Evolutionary conservation across 2,113 vertebrate species (phyloP).

Genomic region (Periophthalmus modestus): DNA sequence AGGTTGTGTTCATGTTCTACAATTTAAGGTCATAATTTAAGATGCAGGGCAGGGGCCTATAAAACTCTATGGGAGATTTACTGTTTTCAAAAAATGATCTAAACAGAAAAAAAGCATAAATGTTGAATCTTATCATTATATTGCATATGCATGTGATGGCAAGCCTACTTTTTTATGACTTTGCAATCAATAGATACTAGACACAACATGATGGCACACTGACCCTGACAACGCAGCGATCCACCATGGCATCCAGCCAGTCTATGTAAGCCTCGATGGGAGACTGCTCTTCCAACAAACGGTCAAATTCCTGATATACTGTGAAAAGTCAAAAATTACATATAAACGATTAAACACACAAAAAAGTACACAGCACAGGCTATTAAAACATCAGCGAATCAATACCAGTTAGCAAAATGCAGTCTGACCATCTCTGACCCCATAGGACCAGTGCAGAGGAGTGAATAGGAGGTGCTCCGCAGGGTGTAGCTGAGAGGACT

Average conservation of each 20-base stretch:
- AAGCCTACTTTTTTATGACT: too few species aligned
- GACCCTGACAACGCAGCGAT: conserved; percentile 97
- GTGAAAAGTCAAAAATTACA: conserved; percentile 2
- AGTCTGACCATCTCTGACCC: conserved; percentile 56
- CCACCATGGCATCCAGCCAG: conserved; percentile 99
- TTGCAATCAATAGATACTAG: too few species aligned
- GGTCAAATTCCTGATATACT: conserved; percentile 99
- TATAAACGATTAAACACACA: too few species aligned
- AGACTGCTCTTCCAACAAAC: conserved; percentile 94
- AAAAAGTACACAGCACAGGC: too few species aligned
- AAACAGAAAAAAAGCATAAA: too few species aligned
- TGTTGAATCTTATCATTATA: too few species aligned
- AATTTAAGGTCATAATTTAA: neutral
- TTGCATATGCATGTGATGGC: too few species aligned
- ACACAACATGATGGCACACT: conserved; percentile 51
- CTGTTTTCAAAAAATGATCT: too few species aligned
- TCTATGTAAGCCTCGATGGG: conserved; percentile 96
- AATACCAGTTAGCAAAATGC: neutral
- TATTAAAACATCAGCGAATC: too few species aligned
- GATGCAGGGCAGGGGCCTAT: too few species aligned
- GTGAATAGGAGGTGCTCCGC: conserved; percentile 74
- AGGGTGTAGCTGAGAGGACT: conserved; percentile 64
- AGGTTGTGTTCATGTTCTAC: neutral
- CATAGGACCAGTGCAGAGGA: conserved; percentile 52
- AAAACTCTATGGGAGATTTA: too few species aligned